Evolutionary conservation across 2,113 vertebrate species (phyloP).

Genomic region (Cygnus atratus): DNA sequence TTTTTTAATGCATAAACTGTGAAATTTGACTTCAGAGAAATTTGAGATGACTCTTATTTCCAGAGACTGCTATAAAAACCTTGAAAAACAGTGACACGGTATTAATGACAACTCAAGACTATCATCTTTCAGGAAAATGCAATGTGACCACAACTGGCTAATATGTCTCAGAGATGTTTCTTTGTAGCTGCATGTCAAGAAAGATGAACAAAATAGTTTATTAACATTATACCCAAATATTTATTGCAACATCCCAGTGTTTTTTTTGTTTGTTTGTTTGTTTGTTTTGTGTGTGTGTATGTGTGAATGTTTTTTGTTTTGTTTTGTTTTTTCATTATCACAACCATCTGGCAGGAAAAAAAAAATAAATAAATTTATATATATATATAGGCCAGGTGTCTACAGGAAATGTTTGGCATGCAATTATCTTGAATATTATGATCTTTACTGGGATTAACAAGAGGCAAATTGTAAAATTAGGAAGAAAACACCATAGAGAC

Average conservation of each 20-base stretch:
- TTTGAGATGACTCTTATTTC: not conserved
- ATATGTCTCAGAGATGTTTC: slow-evolving; percentile 17
- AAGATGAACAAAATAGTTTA: slow-evolving; percentile 24
- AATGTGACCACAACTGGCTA: not conserved
- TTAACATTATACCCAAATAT: slow-evolving; percentile 35
- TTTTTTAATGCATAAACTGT: slow-evolving; percentile 5
- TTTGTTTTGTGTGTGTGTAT: too few relatives aligned
- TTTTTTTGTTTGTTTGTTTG: not conserved
- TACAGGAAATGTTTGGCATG: slow-evolving; percentile 50
- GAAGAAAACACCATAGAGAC: slow-evolving; percentile 27
- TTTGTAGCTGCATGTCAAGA: slow-evolving; percentile 38
- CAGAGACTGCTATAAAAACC: not conserved
- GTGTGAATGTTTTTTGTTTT: too few relatives aligned
- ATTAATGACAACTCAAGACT: not conserved
- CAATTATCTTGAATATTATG: slow-evolving; percentile 27
- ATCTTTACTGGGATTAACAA: not conserved
- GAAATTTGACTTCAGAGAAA: slow-evolving; percentile 24
- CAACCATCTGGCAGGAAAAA: slow-evolving; percentile 61
- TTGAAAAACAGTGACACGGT: not conserved
- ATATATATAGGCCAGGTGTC: slow-evolving; percentile 49
- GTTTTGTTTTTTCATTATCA: not conserved
- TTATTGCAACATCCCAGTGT: slow-evolving; percentile 40
- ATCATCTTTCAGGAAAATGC: not conserved
- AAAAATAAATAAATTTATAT: not conserved
- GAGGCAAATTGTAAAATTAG: slow-evolving; percentile 27